A percentile compares a stretch with the other conserved stretches of the same genome.
Evolutionary conservation across 1,140 invertebrate genomes (phyloP).

Genomic region (Pogonomyrmex californicus): DNA sequence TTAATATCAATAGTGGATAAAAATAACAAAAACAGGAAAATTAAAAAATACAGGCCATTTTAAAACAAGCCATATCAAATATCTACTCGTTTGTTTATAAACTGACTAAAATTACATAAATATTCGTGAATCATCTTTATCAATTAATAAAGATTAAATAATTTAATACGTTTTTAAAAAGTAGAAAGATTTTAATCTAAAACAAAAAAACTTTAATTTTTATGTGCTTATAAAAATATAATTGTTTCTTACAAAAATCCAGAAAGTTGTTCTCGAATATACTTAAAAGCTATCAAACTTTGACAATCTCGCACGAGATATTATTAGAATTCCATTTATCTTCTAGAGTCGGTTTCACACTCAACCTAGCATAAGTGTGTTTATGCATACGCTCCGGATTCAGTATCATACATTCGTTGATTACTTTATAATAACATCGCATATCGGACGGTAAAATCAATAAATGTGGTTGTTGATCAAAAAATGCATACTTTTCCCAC

Average conservation of each 20-base stretch:
- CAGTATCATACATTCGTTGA: slow-evolving; percentile 92
- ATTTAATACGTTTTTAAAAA: too few species aligned
- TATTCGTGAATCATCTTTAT: too few species aligned
- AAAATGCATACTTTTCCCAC: slow-evolving; percentile 90
- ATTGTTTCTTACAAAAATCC: neutral
- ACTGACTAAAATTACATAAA: too few species aligned
- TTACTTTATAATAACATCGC: slow-evolving; percentile 93
- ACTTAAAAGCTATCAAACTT: slow-evolving; percentile 76
- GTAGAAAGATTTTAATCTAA: too few species aligned
- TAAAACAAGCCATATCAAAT: too few species aligned
- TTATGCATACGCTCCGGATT: slow-evolving; percentile 95
- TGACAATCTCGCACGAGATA: slow-evolving; percentile 83
- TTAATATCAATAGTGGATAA: too few species aligned
- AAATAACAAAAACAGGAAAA: too few species aligned
- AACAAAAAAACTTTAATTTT: too few species aligned
- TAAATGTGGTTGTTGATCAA: slow-evolving; percentile 92
- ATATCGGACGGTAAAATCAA: slow-evolving; percentile 95
- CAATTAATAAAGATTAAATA: too few species aligned
- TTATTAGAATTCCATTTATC: slow-evolving; percentile 78
- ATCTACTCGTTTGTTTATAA: too few species aligned
- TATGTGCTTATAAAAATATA: too few species aligned
- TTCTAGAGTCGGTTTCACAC: slow-evolving; percentile 79
- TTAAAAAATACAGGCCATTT: too few species aligned
- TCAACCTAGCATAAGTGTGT: slow-evolving; percentile 88
- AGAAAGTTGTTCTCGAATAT: neutral